Conservation (phyloP, 2,888 invertebrate species). For the Tetrapedia diversipes region DNA sequence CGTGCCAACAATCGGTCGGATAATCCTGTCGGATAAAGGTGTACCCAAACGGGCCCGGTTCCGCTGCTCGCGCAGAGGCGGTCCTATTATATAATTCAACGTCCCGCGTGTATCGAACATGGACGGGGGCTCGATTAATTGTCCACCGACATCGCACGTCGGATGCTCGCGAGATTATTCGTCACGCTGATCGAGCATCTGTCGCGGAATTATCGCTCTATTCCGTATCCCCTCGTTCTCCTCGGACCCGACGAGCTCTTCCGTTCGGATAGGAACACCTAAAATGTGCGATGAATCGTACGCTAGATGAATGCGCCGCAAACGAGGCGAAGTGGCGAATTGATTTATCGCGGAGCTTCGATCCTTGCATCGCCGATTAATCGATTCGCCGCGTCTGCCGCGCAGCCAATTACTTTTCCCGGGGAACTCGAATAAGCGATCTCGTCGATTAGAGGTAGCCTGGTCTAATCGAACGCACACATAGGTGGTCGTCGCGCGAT, state of each 20-base stretch:
- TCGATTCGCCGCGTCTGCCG: slow-evolving; percentile 34
- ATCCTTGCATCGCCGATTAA: slow-evolving; percentile 40
- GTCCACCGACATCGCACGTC: slow-evolving; percentile 60
- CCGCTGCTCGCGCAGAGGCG: slow-evolving; percentile 26
- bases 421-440: slow-evolving; percentile 53
- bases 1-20: slow-evolving; percentile 41
- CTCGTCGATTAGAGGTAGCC: slow-evolving; percentile 58
- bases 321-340: slow-evolving; percentile 9
- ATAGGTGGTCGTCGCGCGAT: slow-evolving; percentile 42
- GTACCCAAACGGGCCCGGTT: slow-evolving; percentile 18
- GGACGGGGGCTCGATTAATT: slow-evolving; percentile 61
- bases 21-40: slow-evolving; percentile 51
- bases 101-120: slow-evolving; percentile 12
- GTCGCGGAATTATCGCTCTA: slow-evolving; percentile 35
- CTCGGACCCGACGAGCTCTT: slow-evolving; percentile 44
- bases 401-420: slow-evolving; percentile 41
- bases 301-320: neutral
- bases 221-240: slow-evolving; percentile 20
- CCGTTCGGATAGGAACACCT: neutral
- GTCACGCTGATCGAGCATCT: slow-evolving; percentile 66
- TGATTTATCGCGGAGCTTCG: neutral
- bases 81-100: slow-evolving; percentile 52
- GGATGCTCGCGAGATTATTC: slow-evolving; percentile 65
- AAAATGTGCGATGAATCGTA: neutral
- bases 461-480: slow-evolving; percentile 59